phyloP scores from a whole-genome alignment of 2,888 invertebrate genomes.

The Tetropium fuscum region DNA sequence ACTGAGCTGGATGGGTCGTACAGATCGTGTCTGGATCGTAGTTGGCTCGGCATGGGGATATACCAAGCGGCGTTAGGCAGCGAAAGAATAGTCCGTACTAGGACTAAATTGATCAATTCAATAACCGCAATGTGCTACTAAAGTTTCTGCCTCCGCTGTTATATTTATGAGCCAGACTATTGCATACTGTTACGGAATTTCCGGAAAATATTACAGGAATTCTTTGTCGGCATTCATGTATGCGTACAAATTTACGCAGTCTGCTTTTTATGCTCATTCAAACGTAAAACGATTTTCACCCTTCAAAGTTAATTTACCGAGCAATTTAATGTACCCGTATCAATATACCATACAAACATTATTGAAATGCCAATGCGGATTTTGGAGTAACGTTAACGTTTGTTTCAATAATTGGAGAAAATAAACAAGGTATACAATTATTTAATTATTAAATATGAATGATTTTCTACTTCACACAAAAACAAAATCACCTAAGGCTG shows the following conservation, averaged over 20 bases:
- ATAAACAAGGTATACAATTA: too few relatives aligned
- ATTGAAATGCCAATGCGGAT: too few relatives aligned
- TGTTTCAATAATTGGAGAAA: too few relatives aligned
- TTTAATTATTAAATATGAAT: too few relatives aligned
- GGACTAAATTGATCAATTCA: conserved; percentile 67
- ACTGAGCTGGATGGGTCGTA: conserved; percentile 63
- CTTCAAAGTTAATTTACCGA: too few relatives aligned
- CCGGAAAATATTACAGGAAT: conserved; percentile 29
- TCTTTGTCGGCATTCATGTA: conserved; percentile 16
- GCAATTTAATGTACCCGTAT: too few relatives aligned
- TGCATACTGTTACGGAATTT: conserved; percentile 46
- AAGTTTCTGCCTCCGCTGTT: conserved; percentile 63
- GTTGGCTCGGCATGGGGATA: conserved; percentile 52
- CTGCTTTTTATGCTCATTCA: not conserved
- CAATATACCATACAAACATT: too few relatives aligned
- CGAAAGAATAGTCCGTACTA: conserved; percentile 62
- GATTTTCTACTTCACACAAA: too few relatives aligned
- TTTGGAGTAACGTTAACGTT: too few relatives aligned
- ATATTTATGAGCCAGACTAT: conserved; percentile 62
- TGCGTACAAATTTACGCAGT: conserved; percentile 18
- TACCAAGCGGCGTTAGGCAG: conserved; percentile 55
- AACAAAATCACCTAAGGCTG: too few relatives aligned
- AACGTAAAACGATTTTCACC: not conserved
- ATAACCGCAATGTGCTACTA: conserved; percentile 66
- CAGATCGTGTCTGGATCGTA: conserved; percentile 63